Evolutionary conservation across 2,113 vertebrate species (phyloP).

Genomic region (Porphyrio hochstetteri): DNA sequence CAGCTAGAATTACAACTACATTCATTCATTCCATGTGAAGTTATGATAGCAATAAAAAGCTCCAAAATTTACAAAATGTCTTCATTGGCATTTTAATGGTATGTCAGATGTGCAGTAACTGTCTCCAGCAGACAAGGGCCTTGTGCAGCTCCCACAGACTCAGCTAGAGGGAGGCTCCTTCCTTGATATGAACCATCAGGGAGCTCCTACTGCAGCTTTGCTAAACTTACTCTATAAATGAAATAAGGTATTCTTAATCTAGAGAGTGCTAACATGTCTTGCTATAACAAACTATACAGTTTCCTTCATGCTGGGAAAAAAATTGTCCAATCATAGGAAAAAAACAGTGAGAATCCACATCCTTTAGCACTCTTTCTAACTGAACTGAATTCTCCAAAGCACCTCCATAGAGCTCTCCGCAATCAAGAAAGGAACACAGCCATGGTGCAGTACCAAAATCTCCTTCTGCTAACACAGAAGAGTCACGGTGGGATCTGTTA

Average conservation of each 20-base stretch:
- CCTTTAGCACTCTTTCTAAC: not conserved
- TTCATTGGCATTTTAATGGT: not conserved
- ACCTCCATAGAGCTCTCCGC: not conserved
- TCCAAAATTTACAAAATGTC: not conserved
- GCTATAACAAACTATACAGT: not conserved
- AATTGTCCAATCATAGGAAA: not conserved
- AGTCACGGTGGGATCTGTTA: not conserved
- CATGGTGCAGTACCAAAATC: not conserved
- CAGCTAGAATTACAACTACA: not conserved
- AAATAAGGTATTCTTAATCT: not conserved
- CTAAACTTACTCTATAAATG: not conserved
- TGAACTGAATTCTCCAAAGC: not conserved
- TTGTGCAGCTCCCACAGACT: not conserved
- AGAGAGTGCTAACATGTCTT: not conserved
- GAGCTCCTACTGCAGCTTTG: not conserved
- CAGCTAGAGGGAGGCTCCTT: conserved; percentile 36
- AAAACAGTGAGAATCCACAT: not conserved
- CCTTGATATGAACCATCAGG: not conserved
- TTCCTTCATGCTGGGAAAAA: not conserved
- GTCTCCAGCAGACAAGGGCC: not conserved
- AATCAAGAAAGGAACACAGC: not conserved
- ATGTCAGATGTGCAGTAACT: not conserved
- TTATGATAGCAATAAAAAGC: not conserved
- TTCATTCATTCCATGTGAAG: not conserved
- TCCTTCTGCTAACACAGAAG: not conserved